Base-by-base conservation (phyloP, 2,888 invertebrate species). In the Scelioninae gen. 1 region DNA sequence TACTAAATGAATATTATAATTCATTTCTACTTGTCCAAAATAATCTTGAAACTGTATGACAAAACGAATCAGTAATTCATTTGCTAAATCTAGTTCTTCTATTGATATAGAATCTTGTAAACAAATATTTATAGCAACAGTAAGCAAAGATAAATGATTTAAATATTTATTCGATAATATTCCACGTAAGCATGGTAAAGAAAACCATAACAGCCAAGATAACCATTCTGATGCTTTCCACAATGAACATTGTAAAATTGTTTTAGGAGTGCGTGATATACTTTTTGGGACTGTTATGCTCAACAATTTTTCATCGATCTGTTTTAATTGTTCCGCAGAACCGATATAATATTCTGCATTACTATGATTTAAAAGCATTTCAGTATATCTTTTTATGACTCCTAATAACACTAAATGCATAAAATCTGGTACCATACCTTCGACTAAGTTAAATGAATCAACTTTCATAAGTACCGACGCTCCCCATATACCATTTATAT, bases 341-440 rank as follows among this genome's bases (percentile, higher is more conserved):
- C 79, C 76, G 45, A 83, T 47, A 49, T 79, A 83, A 63, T 71
- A 79, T 0, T 47, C 13, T 16, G 45, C 5, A 15, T 16, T 34
- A 47, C 53, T 13, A 47, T 65, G 0, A 23, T 8, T 43, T 29
- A 80, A 38, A 23, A 84, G 34, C 47, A 81, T 47, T 10, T 63
- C 32, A 5, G 75, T 65, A 40, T 82, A 75, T 13, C 63, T 58
- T 38, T 56, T 51, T 10, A 38, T 74, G 2, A 81, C 79, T 40
- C 85, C 86, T 9, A 85, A 43, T 11, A 72, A 63, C 49, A 77
- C 40, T 15, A 60, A 56, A 55, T 85, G 85, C 82, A 86, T 83
- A 45, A 78, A 82, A 63, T 86, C 85, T 6, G 83, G 82, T 9
- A 81, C 60, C 82, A 84, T 83, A 5, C 83, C 71, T 40, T 81